Evolutionary conservation across 2,113 vertebrate species (phyloP), one percentile per base, ranked within the genome.

Genomic region (Nibea coibor): DNA sequence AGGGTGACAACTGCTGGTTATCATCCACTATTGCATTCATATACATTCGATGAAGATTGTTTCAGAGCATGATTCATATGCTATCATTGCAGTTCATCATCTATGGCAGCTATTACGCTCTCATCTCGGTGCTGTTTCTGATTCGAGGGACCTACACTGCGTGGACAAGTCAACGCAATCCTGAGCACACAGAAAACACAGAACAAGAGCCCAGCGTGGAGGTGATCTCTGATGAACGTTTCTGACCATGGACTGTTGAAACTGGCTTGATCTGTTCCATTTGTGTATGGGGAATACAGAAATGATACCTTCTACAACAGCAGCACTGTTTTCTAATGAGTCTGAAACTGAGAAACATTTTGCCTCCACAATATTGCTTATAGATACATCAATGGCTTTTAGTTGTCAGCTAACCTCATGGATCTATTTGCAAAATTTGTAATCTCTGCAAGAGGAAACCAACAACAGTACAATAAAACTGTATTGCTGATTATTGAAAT

Each of bases 31-130:
- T 67, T 88, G 66, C 89, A 82, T 6, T n/a, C 20, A 51, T 15
- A 45, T 3, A 16, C 53, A 15, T 39, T 42, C 15, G 5, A 16
- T 48, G 19, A 9, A 7, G 5, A 5, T n/a, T 2, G 2, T 48
- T 16, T 1, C 4, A 39, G 43, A 5, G 15, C 11, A 72, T 28
- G 42, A 45, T 9, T 53, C 5, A 20, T 31, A 62, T 50, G n/a
- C 26, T n/a, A 20, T 87, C 59, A 72, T 68, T 76, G 11, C 87
- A 94, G 93, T 93, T 94, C 73, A 77, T 93, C 48, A 62, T 94
- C 61, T 94, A 94, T 14, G 93, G 94, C n/a, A 87, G 91, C 79
- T 94, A 94, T 82, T 93, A 95, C 17, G 83, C 80, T 22, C 56
- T n/a, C 59, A 93, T 94, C 75, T 94, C 93, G 0, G 50, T 91